These are phyloP conservation scores for Adineta ricciae DNA, from an alignment of 2,888 invertebrate genomes.

Conservation along the genomic window DNA sequence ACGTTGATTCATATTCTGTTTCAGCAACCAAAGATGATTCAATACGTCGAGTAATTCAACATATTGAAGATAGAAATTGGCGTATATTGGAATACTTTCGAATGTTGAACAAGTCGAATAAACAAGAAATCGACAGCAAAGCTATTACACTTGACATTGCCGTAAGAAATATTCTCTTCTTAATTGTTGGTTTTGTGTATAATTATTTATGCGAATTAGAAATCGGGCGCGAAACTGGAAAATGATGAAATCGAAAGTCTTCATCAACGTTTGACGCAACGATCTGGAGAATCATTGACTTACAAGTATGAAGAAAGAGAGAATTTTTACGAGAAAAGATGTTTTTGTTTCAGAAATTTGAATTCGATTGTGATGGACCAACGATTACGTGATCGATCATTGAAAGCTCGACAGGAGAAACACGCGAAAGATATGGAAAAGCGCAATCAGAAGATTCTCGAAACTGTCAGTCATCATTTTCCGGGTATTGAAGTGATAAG, in stretches of 20 bases:
- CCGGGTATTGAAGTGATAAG: not conserved
- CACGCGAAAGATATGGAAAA: not conserved
- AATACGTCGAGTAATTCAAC: not conserved
- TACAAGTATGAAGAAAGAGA: not conserved
- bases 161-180: not conserved
- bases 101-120: not conserved
- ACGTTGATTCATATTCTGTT: too few species aligned
- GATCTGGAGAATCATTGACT: not conserved
- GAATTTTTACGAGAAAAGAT: not conserved
- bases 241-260: not conserved
- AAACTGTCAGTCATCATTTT: not conserved
- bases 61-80: not conserved
- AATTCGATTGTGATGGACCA: not conserved
- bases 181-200: not conserved
- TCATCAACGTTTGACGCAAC: not conserved
- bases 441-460: not conserved
- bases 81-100: not conserved
- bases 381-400: not conserved
- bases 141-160: not conserved
- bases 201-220: not conserved
- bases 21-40: not conserved
- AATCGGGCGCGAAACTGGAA: not conserved
- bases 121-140: not conserved
- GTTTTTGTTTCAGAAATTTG: not conserved
- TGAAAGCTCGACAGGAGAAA: not conserved